A percentile compares a stretch with the other conserved stretches of the same genome.
Evolutionary conservation across 2,888 invertebrate species (phyloP).

Genomic region (Tenthredo livida): DNA sequence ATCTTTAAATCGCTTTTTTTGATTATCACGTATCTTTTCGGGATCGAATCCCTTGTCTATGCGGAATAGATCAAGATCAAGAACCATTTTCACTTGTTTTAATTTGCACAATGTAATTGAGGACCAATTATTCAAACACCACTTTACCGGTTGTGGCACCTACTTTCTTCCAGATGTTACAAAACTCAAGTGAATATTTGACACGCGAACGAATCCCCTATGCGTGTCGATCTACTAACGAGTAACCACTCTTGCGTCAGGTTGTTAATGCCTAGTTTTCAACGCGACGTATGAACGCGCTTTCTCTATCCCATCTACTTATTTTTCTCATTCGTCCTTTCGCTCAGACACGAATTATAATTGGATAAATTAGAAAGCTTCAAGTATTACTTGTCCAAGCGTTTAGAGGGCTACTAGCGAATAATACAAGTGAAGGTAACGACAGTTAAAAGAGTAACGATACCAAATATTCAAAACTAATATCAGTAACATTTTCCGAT

Average conservation of each 20-base stretch:
- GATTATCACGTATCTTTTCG: conserved; percentile 94
- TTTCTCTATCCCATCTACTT: not conserved
- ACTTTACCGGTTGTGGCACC: not conserved
- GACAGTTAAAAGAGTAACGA: not conserved
- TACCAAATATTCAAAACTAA: not conserved
- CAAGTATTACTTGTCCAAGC: not conserved
- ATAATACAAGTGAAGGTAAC: not conserved
- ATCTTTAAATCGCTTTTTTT: conserved; percentile 96
- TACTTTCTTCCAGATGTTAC: conserved; percentile 25
- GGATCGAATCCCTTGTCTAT: conserved; percentile 97
- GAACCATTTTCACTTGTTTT: conserved; percentile 87
- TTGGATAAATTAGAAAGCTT: not conserved
- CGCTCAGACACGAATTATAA: not conserved
- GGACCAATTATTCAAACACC: not conserved
- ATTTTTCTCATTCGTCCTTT: not conserved
- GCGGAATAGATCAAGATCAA: conserved; percentile 98
- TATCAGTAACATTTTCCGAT: not conserved
- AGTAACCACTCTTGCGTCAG: not conserved
- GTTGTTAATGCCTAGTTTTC: not conserved
- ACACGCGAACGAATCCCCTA: conserved; percentile 21
- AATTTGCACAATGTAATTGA: not conserved
- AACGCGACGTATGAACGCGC: not conserved
- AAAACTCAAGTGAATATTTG: not conserved
- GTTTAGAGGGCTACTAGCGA: not conserved
- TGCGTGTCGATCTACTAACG: not conserved